These are phyloP conservation scores for Drosophila gaucha DNA, from an alignment of 2,888 invertebrate species.

Conservation along the genomic window DNA sequence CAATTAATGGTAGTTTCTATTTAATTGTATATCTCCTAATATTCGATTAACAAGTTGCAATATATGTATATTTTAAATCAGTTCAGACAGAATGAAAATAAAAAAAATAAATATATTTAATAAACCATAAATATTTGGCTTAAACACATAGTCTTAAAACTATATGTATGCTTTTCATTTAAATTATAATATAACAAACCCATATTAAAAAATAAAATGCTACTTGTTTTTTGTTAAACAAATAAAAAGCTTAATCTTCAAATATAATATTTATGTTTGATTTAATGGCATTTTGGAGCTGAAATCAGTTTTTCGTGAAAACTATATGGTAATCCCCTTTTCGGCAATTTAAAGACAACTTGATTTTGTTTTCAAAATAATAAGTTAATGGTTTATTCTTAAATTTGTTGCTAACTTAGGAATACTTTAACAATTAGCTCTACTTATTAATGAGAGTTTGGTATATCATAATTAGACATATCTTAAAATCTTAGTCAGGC, in stretches of 20 bases:
- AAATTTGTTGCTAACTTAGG: conserved; percentile 36
- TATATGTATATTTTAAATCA: conserved; percentile 63
- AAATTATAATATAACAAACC: not conserved
- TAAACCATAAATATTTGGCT: conserved; percentile 29
- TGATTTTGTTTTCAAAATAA: conserved; percentile 81
- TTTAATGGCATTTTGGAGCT: too few species aligned
- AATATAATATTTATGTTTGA: not conserved
- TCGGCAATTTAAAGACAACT: not conserved
- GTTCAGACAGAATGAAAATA: conserved; percentile 42
- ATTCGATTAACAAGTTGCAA: conserved; percentile 64
- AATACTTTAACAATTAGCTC: conserved; percentile 25
- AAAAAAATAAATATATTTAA: conserved; percentile 19
- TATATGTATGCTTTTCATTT: not conserved
- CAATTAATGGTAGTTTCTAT: conserved; percentile 45
- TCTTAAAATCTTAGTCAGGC: conserved; percentile 26
- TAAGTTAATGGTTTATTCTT: conserved; percentile 30
- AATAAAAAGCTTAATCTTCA: not conserved
- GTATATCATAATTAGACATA: not conserved
- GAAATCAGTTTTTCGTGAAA: not conserved
- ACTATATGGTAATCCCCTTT: too few species aligned
- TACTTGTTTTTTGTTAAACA: conserved; percentile 11
- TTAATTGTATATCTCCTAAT: conserved; percentile 57
- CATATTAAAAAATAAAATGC: not conserved
- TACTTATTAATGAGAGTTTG: not conserved
- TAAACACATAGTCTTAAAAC: conserved; percentile 20